Evolutionary conservation across 2,888 invertebrate species (phyloP).

Genomic region (Drosophila anceps): DNA sequence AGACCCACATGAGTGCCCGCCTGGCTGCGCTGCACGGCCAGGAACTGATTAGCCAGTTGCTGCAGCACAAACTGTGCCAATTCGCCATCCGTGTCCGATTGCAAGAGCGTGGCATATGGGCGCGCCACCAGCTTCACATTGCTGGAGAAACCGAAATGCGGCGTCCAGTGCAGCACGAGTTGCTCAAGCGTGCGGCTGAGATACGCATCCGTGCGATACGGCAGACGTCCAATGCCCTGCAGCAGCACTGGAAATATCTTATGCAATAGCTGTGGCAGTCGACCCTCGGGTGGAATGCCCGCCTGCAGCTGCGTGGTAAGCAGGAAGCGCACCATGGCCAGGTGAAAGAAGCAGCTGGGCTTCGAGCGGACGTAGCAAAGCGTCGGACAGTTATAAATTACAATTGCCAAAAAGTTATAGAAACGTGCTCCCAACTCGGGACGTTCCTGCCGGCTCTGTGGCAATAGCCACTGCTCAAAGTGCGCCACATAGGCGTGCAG

Average conservation of each 20-base stretch:
- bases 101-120: conserved; percentile 81
- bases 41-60: conserved; percentile 79
- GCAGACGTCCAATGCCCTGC: conserved; percentile 86
- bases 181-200: conserved; percentile 86
- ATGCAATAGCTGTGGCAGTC: conserved; percentile 85
- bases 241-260: conserved; percentile 86
- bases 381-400: conserved; percentile 84
- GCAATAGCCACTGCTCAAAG: conserved; percentile 83
- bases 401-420: conserved; percentile 84
- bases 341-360: conserved; percentile 86
- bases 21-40: conserved; percentile 83
- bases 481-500: conserved; percentile 81
- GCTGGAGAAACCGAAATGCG: conserved; percentile 81
- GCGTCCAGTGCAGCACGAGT: conserved; percentile 85
- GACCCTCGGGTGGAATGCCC: conserved; percentile 85
- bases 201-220: conserved; percentile 86
- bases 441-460: conserved; percentile 61
- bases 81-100: conserved; percentile 68
- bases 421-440: conserved; percentile 81
- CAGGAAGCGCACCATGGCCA: conserved; percentile 86
- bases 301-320: conserved; percentile 86
- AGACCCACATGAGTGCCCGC: conserved; percentile 81
- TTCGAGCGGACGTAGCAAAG: conserved; percentile 83
- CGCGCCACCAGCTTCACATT: conserved; percentile 82
- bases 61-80: conserved; percentile 81